Evolutionary conservation across 2,797 vertebrate genomes (phyloP), one percentile per base, ranked within the genome.

Genomic region (Amniataba percoides): DNA sequence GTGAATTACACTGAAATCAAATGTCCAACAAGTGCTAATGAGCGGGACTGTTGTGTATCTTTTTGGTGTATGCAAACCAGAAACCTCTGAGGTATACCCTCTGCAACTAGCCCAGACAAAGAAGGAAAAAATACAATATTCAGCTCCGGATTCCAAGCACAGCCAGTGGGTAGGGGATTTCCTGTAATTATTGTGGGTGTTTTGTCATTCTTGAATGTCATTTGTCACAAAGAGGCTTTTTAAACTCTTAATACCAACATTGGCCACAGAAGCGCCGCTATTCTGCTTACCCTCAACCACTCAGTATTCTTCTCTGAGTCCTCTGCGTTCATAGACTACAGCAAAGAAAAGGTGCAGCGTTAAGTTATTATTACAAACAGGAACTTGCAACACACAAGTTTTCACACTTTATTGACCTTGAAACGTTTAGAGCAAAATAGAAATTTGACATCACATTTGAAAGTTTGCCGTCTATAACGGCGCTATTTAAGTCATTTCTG

Each of bases 261-360:
- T 74, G 42, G 51, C 25, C n/a, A 61, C 39, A 65, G 76, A 78
- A 52, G 40, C 39, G 36, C 14, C 6, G 65, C 82, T 62, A 61
- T 69, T 56, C 43, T 62, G 3, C 15, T 34, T 46, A 27, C 1
- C 51, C 52, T 43, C 21, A 7, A 5, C 14, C n/a, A 36, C 21
- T 23, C 25, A 19, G 11, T 48, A 23, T 19, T 46, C 68, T 57
- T 43, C 79, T 73, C 13, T 62, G 23, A 27, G 21, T 43, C 18
- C 0, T 0, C 34, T 62, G 18, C n/a, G 48, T 67, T 67, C 0
- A 5, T 25, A 49, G 6, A 23, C 58, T 16, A 69, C 0, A 0
- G 23, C 19, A 58, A 52, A 46, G 15, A 23, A 7, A 36, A 19
- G 10, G 57, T 34, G 2, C 18, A 56, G 8, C 27, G 34, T 51